These are phyloP conservation scores for Protobothrops flavoviridis DNA, from an alignment of 2,113 vertebrate genomes.

Conservation along the genomic window DNA sequence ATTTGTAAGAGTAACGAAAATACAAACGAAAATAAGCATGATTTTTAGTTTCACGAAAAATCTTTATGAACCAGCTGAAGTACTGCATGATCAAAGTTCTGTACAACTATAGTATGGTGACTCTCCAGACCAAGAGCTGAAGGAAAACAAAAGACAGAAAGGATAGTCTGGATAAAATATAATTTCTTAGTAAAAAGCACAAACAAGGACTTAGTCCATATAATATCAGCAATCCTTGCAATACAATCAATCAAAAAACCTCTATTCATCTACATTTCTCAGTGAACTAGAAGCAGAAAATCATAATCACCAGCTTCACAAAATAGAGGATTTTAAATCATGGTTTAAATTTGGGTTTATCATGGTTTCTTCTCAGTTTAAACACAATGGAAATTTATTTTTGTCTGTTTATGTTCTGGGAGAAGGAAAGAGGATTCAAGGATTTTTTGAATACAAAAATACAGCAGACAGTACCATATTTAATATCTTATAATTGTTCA, in stretches of 20 bases:
- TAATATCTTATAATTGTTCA: constrained; percentile 43
- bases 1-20: background rate
- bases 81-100: constrained; percentile 20
- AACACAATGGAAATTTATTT: background rate
- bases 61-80: background rate
- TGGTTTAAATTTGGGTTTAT: background rate
- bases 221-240: background rate
- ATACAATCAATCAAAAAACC: background rate
- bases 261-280: background rate
- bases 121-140: background rate
- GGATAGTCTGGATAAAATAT: background rate
- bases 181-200: background rate
- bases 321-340: background rate
- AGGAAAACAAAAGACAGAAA: background rate
- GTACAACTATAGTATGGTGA: background rate
- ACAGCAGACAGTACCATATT: constrained; percentile 38
- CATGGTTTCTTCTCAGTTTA: background rate
- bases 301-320: background rate
- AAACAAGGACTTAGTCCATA: background rate
- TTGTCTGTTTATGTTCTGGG: background rate
- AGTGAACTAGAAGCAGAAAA: background rate
- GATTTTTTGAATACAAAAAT: constrained; percentile 48
- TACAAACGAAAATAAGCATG: constrained; percentile 21
- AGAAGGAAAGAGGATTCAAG: constrained; percentile 40
- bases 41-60: constrained; percentile 39